Base-by-base conservation (phyloP, 2,113 vertebrate species). In the Psilopsiagon aymara region DNA sequence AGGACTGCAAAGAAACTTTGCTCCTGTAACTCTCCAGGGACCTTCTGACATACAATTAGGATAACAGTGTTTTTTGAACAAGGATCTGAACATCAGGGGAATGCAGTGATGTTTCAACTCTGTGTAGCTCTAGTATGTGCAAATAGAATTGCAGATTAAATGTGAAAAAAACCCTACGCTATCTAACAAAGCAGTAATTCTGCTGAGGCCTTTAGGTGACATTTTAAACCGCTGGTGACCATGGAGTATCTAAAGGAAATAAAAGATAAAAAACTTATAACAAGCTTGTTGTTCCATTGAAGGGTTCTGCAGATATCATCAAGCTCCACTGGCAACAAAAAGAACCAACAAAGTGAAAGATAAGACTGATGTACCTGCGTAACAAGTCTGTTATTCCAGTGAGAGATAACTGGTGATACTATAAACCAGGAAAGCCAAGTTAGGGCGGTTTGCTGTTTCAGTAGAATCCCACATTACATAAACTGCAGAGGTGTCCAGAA, bases 181-280 rank as follows among this genome's bases (percentile, higher is more conserved):
- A 93, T 92, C 88, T 92, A 97, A 97, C 93, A 97, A 96, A 96
- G 86, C 75, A 95, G 73, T 90, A 96, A 92, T 81, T 96, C 94
- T 97, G 82, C 82, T 85, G 89, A 91, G 90, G 86, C 94, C 96
- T 90, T 93, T 88, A 86, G 80, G 90, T 95, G 97, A 97, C 95
- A 95, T 78, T 95, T 96, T 93, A 97, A 98, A 97, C 94, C 97
- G 96, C 97, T 13, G 4, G 97, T 97, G 97, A 94, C 92, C 76
- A 92, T 7, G 44, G 46, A 88, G 91, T 63, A 95, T 97, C 97
- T 94, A 97, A 97, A 97, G 64, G 89, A 95, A 96, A 98, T 82
- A 97, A 63, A 94, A 98, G 98, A 98, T 98, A 98, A 98, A 97
- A 94, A 96, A 88, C 95, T 85, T 97, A 83, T 98, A 96, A 98